Evolutionary conservation across 2,113 vertebrate genomes (phyloP).

Genomic region (Tor tambroides): DNA sequence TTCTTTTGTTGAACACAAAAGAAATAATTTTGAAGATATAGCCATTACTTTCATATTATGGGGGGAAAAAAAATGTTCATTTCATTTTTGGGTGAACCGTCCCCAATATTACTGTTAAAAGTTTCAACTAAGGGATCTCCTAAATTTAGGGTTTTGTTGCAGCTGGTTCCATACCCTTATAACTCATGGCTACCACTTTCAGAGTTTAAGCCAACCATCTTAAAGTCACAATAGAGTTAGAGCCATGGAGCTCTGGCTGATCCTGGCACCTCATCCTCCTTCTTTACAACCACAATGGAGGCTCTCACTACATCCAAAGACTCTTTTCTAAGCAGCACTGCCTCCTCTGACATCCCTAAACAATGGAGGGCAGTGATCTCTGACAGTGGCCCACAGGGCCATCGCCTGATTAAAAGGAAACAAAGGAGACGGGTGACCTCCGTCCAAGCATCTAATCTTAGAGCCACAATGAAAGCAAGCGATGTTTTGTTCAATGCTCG

Average conservation of each 20-base stretch:
- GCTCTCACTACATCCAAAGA: slow-evolving; percentile 44
- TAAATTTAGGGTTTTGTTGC: neutral
- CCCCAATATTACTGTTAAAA: too few species aligned
- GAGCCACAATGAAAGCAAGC: neutral
- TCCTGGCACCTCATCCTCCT: slow-evolving; percentile 36
- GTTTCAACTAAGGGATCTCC: neutral
- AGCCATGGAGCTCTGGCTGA: slow-evolving; percentile 3
- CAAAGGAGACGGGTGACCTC: slow-evolving; percentile 36
- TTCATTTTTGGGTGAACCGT: too few species aligned
- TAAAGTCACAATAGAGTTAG: slow-evolving; percentile 35
- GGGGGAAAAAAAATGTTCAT: too few species aligned
- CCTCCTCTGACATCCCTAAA: slow-evolving; percentile 11
- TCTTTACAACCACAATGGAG: slow-evolving; percentile 25
- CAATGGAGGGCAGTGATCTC: slow-evolving; percentile 47
- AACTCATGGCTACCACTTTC: neutral
- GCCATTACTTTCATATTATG: too few species aligned
- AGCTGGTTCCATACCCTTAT: neutral
- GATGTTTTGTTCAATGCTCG: neutral
- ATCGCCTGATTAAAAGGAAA: slow-evolving; percentile 33
- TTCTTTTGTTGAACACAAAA: too few species aligned
- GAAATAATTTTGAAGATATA: too few species aligned
- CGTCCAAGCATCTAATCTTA: slow-evolving; percentile 40
- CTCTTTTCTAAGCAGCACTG: slow-evolving; percentile 34
- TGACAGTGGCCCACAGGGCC: neutral
- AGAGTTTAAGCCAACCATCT: slow-evolving; percentile 2